phyloP scores from a whole-genome alignment of 2,113 vertebrate genomes.

The Myotis davidii region DNA sequence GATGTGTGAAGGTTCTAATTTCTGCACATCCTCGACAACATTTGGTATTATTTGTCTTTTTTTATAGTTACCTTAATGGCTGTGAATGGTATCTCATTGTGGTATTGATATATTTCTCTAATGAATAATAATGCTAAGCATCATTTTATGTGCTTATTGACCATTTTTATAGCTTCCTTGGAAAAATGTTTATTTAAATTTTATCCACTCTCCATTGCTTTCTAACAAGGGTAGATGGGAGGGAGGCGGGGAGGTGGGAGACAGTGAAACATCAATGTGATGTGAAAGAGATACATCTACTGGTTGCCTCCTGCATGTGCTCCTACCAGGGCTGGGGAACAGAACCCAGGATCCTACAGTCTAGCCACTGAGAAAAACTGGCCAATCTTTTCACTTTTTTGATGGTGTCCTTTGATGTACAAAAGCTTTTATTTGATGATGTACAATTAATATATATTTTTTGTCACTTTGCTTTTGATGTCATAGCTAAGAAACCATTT shows the following conservation, averaged over 20 bases:
- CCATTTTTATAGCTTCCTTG: neutral
- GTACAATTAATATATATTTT: neutral
- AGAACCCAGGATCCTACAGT: too few relatives aligned
- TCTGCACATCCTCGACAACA: neutral
- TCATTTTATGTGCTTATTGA: neutral
- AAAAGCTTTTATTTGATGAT: neutral
- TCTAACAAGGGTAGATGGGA: too few relatives aligned
- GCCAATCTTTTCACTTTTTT: neutral
- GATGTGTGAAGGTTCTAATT: neutral
- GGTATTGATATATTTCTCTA: neutral
- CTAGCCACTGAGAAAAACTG: too few relatives aligned
- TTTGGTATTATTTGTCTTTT: neutral
- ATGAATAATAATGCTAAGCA: neutral
- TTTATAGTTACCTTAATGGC: neutral
- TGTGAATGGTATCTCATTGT: neutral
- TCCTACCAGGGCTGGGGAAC: too few relatives aligned
- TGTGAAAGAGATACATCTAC: too few relatives aligned
- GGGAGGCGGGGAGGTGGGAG: too few relatives aligned
- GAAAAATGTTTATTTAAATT: neutral
- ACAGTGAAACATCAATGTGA: too few relatives aligned
- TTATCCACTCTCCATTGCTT: neutral
- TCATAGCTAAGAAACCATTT: neutral
- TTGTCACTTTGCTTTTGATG: neutral
- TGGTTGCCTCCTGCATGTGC: too few relatives aligned
- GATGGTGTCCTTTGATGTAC: neutral